Percentiles rank a stretch among this genome's conserved stretches.
These are phyloP conservation scores for Rhopalosiphum padi DNA, from an alignment of 1,140 invertebrate species.

Conservation along the genomic window DNA sequence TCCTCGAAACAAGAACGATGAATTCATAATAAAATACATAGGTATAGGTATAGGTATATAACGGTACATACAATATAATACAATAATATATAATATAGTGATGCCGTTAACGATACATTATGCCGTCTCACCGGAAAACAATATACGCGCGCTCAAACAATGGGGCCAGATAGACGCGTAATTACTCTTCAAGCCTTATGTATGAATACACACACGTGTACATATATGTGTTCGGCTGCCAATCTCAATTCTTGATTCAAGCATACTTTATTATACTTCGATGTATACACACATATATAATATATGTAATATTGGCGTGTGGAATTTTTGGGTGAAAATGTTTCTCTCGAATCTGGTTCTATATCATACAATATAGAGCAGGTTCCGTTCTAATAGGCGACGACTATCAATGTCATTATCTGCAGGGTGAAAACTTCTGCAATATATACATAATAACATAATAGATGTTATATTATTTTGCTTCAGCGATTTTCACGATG, in stretches of 20 bases:
- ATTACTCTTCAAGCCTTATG: not conserved
- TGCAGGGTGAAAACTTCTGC: too few species aligned
- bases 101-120: not conserved
- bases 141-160: not conserved
- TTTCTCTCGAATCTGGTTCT: not conserved
- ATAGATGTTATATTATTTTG: not conserved
- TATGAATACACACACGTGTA: not conserved
- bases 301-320: not conserved
- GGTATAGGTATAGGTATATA: not conserved
- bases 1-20: not conserved
- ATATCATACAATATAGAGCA: not conserved
- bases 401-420: not conserved
- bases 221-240: not conserved
- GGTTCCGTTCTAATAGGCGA: not conserved
- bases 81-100: not conserved
- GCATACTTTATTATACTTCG: not conserved
- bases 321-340: not conserved
- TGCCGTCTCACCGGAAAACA: slow-evolving; percentile 30
- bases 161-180: not conserved
- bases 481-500: not conserved
- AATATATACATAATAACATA: not conserved
- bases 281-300: not conserved
- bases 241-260: not conserved
- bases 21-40: not conserved
- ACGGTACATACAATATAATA: not conserved